Conservation (phyloP, 1,140 invertebrate species). For the Drosophila simulans region DNA sequence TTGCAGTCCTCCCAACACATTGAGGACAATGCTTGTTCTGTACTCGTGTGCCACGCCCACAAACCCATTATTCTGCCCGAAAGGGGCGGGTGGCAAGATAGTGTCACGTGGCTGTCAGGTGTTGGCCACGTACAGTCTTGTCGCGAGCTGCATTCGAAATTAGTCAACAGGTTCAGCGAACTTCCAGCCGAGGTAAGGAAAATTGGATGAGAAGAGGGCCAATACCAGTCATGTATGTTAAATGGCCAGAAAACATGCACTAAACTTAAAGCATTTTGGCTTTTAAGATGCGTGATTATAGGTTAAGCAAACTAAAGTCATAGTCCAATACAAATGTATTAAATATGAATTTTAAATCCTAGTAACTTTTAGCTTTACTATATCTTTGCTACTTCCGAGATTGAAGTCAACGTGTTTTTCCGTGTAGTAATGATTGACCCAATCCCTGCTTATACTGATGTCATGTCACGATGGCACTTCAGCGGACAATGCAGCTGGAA, state of each 20-base stretch:
- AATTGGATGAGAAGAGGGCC: conserved; percentile 26
- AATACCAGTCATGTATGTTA: conserved; percentile 7
- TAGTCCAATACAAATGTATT: background rate
- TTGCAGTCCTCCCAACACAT: conserved; percentile 7
- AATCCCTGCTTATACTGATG: conserved; percentile 22
- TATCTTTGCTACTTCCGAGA: background rate
- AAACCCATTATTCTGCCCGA: conserved; percentile 54
- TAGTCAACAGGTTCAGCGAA: conserved; percentile 56
- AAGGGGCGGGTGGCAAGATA: conserved; percentile 47
- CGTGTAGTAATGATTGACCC: conserved; percentile 14
- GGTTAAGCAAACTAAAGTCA: too few species aligned
- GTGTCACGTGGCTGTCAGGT: conserved; percentile 69
- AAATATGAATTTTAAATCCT: background rate
- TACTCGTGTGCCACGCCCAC: conserved; percentile 31
- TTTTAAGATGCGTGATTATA: too few species aligned
- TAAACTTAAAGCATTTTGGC: background rate
- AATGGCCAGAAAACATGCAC: conserved; percentile 23
- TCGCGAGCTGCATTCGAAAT: conserved; percentile 64
- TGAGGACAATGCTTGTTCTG: conserved; percentile 3
- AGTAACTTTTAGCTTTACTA: too few species aligned
- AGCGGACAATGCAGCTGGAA: conserved; percentile 34
- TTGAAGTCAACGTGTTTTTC: background rate
- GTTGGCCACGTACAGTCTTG: conserved; percentile 30
- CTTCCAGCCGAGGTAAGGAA: conserved; percentile 9
- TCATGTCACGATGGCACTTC: conserved; percentile 34